Percentiles rank a stretch among this genome's conserved stretches.
Conservation (phyloP, 2,797 vertebrate species). For the Galagoides demidoff region DNA sequence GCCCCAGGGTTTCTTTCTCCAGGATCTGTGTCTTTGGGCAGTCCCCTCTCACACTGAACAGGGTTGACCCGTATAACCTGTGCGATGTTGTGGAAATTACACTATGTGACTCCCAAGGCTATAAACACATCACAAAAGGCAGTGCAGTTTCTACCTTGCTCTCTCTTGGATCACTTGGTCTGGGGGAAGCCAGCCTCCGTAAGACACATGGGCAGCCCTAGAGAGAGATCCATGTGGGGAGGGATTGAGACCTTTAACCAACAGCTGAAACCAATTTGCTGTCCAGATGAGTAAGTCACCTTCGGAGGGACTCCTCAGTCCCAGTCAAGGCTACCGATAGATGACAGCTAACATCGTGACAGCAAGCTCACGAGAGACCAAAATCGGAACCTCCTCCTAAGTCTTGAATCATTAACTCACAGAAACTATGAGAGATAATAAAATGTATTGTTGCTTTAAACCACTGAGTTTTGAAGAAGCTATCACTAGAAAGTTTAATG, state of each 20-base stretch:
- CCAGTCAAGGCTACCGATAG: neutral
- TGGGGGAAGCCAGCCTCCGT: neutral
- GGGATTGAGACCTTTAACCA: neutral
- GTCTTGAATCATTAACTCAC: neutral
- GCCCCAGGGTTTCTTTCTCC: neutral
- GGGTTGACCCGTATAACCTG: neutral
- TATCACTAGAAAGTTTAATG: neutral
- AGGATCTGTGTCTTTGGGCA: neutral
- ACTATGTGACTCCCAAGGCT: neutral
- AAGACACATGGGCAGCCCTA: neutral
- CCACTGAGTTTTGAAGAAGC: neutral
- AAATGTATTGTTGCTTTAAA: neutral
- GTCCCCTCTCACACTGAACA: rapidly evolving
- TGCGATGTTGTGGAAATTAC: neutral
- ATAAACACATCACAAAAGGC: neutral
- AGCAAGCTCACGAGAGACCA: neutral
- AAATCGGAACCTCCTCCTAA: neutral
- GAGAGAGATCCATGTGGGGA: neutral
- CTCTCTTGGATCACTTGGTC: neutral
- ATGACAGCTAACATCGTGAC: neutral
- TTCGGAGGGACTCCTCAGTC: neutral
- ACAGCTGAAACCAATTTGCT: neutral
- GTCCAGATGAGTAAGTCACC: neutral
- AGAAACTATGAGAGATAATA: neutral
- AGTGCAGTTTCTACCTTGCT: neutral